Evolutionary conservation across 2,113 vertebrate genomes (phyloP).

Genomic region (Cyphomyrus plagiostoma): DNA sequence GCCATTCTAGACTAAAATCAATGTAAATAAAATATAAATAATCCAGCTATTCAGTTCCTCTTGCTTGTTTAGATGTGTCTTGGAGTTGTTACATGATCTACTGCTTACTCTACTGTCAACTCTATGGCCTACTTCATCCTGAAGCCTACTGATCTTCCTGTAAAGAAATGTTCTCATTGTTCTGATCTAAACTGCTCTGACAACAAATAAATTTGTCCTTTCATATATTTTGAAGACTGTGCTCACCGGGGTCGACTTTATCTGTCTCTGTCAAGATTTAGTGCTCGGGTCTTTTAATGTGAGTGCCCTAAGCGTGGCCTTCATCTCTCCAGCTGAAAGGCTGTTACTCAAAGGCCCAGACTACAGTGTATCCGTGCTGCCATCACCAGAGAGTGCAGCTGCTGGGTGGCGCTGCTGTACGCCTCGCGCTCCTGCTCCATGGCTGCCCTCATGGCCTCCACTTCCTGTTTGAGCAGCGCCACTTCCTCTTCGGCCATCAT

Average conservation of each 20-base stretch:
- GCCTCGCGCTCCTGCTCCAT: conserved; percentile 49
- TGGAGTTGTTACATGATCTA: background rate
- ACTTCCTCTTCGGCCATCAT: conserved; percentile 55
- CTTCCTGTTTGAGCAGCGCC: conserved; percentile 47
- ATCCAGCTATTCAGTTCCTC: background rate
- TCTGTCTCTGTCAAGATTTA: background rate
- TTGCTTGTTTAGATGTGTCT: background rate
- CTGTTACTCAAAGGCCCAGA: background rate
- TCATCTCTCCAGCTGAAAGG: background rate
- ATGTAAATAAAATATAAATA: background rate
- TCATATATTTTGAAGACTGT: background rate
- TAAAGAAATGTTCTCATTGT: background rate
- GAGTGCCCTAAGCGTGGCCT: background rate
- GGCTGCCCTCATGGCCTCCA: conserved; percentile 47
- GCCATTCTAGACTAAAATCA: background rate
- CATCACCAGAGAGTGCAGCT: conserved; percentile 54
- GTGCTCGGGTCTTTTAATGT: background rate
- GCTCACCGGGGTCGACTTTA: background rate
- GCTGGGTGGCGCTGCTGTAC: conserved; percentile 39
- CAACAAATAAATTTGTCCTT: background rate
- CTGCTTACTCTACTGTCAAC: background rate
- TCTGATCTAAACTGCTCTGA: background rate
- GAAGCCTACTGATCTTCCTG: background rate
- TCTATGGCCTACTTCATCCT: background rate
- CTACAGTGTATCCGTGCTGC: background rate